Conservation (phyloP, 2,797 vertebrate genomes). For the Trachurus trachurus region DNA sequence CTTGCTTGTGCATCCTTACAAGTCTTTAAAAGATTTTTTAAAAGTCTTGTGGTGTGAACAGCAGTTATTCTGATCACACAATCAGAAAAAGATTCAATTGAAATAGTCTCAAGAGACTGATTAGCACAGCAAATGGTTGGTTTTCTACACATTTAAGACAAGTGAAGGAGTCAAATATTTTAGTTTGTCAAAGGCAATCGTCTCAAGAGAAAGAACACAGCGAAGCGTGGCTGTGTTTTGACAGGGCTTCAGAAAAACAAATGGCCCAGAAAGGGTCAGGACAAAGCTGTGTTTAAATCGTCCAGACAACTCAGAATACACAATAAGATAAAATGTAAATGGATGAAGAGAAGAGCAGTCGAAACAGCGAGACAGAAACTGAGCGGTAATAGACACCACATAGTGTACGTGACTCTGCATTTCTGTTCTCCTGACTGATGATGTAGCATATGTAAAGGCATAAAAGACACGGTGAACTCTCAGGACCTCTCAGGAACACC, state of each 20-base stretch:
- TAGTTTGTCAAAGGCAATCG: conserved; percentile 21
- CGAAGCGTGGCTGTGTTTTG: conserved; percentile 46
- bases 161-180: conserved; percentile 44
- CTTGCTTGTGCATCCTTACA: not conserved
- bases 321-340: conserved; percentile 36
- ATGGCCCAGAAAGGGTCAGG: conserved; percentile 50
- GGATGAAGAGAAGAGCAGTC: not conserved
- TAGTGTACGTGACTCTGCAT: conserved; percentile 3
- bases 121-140: not conserved
- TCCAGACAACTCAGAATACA: conserved; percentile 23
- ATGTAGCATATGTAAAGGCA: not conserved
- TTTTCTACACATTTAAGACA: conserved; percentile 11
- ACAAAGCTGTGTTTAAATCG: conserved; percentile 39
- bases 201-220: conserved; percentile 39
- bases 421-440: conserved; percentile 14
- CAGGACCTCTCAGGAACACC: conserved; percentile 63
- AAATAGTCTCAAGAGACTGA: conserved; percentile 3
- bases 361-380: conserved; percentile 6
- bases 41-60: not conserved
- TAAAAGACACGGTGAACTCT: conserved; percentile 22
- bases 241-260: conserved; percentile 62
- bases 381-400: conserved; percentile 7
- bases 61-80: not conserved
- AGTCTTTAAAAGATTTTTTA: not conserved
- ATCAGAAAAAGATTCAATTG: not conserved